Base-by-base conservation (phyloP, 2,113 vertebrate species). In the Callorhinus ursinus region DNA sequence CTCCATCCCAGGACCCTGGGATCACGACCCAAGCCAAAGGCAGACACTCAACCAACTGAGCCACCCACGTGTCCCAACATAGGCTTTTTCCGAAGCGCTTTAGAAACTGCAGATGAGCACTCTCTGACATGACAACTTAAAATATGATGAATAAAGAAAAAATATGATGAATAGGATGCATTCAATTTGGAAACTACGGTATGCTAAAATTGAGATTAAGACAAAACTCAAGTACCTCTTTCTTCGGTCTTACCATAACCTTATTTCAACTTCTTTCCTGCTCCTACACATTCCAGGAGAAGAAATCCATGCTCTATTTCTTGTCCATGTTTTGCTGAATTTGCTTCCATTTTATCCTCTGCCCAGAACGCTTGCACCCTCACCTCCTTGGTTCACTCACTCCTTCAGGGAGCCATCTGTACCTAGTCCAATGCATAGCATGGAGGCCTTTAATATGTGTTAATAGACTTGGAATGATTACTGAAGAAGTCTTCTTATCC, bases 161-260 rank as follows among this genome's bases (percentile, higher is more conserved):
- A 51, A 42, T 46, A 72, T 15, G n/a, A 76, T 77, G 22, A 90
- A n/a, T 57, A 77, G 57, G 67, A 46, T 77, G 69, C 46, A 84
- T 65, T 67, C 4, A 57, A 49, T 57, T 81, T 84, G 8, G 36
- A 36, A 95, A 57, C 36, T 49, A 21, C 8, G 57, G 46, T 67
- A 76, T 59, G 33, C 67, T 57, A 90, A 69, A 93, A 82, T 61
- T 21, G 39, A 87, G 51, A 83, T 63, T 77, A 82, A 85, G 69
- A 93, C 49, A 79, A 93, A 81, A 93, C 49, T 69, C 65, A 86
- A 81, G 15, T 39, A 65, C 46, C 49, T 77, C 24, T 89, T 94
- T 94, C 80, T 86, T 90, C 13, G 8, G 49, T 59, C 16, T 94
- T 88, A 80, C 31, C 71, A 46, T 63, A 79, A 72, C 36, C 28